Percentiles rank a stretch among this genome's conserved stretches.
Conservation (phyloP, 2,797 vertebrate species). For the Apodemus agrarius region DNA sequence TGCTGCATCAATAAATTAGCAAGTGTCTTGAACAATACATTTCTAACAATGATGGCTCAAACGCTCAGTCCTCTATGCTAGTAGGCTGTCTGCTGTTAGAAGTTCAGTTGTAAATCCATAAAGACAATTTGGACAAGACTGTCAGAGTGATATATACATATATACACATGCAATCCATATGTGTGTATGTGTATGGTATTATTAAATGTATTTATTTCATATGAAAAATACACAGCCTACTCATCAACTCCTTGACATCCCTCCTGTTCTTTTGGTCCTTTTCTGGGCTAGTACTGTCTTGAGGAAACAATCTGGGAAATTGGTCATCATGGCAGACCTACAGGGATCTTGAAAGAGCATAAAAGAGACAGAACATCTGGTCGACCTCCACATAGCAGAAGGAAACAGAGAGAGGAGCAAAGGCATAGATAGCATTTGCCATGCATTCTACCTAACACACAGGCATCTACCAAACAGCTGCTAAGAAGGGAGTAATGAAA, state of each 20-base stretch:
- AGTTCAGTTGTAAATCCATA: slow-evolving; percentile 77
- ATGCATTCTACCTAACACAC: background rate
- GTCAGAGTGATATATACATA: background rate
- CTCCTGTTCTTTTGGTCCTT: background rate
- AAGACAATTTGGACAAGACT: slow-evolving; percentile 26
- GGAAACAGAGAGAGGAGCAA: background rate
- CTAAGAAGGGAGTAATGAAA: slow-evolving; percentile 17
- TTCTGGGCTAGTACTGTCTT: background rate
- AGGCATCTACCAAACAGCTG: background rate
- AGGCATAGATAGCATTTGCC: background rate
- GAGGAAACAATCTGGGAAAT: background rate
- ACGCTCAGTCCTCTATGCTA: slow-evolving; percentile 67
- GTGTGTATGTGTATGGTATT: background rate
- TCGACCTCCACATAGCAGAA: background rate
- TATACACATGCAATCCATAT: background rate
- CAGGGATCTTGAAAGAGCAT: background rate
- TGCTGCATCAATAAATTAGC: slow-evolving; percentile 84
- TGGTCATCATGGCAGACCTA: background rate
- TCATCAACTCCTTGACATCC: slow-evolving; percentile 13
- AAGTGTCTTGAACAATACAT: slow-evolving; percentile 85
- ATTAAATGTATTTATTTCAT: slow-evolving; percentile 8
- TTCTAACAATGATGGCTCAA: slow-evolving; percentile 80
- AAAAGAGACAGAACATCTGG: background rate
- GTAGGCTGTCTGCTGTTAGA: slow-evolving; percentile 71
- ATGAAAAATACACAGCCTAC: background rate